Evolutionary conservation across 2,888 invertebrate species (phyloP).

Genomic region (Sesia bembeciformis): DNA sequence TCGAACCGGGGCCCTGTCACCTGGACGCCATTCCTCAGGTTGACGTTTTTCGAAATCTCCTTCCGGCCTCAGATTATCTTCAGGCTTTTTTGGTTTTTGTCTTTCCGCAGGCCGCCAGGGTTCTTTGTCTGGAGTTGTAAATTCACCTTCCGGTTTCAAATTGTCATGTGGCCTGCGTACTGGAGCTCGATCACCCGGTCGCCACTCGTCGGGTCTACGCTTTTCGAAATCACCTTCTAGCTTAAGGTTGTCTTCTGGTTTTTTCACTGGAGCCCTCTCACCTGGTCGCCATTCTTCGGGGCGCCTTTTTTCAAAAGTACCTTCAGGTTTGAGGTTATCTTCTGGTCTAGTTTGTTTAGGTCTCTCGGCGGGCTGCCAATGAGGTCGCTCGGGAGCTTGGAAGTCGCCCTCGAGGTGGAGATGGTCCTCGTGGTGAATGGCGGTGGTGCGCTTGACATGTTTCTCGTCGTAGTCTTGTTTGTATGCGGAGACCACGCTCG

Average conservation of each 20-base stretch:
- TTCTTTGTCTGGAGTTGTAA: constrained; percentile 40
- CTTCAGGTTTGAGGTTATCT: constrained; percentile 48
- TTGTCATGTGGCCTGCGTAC: constrained; percentile 66
- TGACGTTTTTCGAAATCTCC: constrained; percentile 34
- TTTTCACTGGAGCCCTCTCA: constrained; percentile 34
- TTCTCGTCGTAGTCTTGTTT: constrained; percentile 79
- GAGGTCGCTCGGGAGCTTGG: constrained; percentile 62
- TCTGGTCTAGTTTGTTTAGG: constrained; percentile 66
- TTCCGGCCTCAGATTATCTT: constrained; percentile 47
- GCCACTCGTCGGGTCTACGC: constrained; percentile 52
- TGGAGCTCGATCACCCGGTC: constrained; percentile 61
- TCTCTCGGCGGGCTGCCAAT: constrained; percentile 74
- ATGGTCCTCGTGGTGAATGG: constrained; percentile 80
- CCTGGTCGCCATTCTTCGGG: constrained; percentile 39
- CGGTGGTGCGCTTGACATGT: constrained; percentile 74
- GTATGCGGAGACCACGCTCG: constrained; percentile 76
- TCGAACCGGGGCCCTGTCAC: constrained; percentile 38
- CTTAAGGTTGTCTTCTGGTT: constrained; percentile 73
- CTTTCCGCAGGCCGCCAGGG: constrained; percentile 60
- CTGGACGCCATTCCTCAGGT: constrained; percentile 38
- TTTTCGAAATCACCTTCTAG: constrained; percentile 72
- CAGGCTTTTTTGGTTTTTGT: constrained; percentile 40
- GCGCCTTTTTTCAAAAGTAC: constrained; percentile 40
- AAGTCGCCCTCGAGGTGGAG: constrained; percentile 82
- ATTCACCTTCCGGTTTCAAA: constrained; percentile 68